Percentiles rank a stretch among this genome's conserved stretches.
Conservation (phyloP, 2,888 invertebrate genomes). For the Xylophagus ater region DNA sequence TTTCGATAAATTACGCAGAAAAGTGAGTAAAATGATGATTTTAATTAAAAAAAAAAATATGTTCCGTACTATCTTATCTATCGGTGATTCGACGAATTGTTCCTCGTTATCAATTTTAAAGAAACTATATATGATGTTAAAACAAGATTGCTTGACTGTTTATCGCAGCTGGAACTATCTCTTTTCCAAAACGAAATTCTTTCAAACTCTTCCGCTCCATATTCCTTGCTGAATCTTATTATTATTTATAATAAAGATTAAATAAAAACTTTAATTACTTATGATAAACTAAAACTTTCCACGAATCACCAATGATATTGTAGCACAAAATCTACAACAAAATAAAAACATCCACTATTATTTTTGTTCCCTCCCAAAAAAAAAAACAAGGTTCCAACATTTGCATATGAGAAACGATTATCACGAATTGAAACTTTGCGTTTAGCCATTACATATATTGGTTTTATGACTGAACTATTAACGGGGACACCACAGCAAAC, state of each 20-base stretch:
- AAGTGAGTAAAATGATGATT: slow-evolving; percentile 42
- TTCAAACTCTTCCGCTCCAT: too few species aligned
- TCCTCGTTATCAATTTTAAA: not conserved
- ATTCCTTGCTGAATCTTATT: too few species aligned
- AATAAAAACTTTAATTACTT: not conserved
- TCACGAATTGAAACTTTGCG: slow-evolving; percentile 91
- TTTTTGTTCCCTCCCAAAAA: not conserved
- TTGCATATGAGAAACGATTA: slow-evolving; percentile 90
- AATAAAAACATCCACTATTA: not conserved
- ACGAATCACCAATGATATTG: too few species aligned
- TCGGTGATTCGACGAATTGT: not conserved
- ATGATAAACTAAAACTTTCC: not conserved
- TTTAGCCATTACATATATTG: slow-evolving; percentile 90
- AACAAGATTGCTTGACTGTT: too few species aligned
- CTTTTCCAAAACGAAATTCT: not conserved
- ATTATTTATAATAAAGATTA: not conserved
- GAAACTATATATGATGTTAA: too few species aligned
- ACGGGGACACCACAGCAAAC: slow-evolving; percentile 48
- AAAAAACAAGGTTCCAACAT: slow-evolving; percentile 66
- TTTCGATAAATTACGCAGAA: slow-evolving; percentile 82
- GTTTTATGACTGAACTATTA: slow-evolving; percentile 87
- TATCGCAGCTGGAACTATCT: too few species aligned
- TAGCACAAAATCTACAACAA: too few species aligned
- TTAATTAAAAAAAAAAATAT: not conserved
- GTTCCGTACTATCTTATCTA: too few species aligned